phyloP scores from a whole-genome alignment of 2,113 vertebrate species.

The Chelonoidis abingdonii region DNA sequence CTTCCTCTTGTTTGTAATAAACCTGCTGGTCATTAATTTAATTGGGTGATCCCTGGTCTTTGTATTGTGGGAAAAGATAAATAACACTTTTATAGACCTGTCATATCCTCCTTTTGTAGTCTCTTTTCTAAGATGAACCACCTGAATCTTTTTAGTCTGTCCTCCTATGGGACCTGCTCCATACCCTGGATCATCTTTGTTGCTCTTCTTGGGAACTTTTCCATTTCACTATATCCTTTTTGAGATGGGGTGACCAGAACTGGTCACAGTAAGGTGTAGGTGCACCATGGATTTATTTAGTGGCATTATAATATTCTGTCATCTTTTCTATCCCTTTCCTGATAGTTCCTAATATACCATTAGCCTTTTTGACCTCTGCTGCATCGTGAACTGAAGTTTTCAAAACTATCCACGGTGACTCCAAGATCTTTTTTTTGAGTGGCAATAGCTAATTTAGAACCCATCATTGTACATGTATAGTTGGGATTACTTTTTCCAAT shows the following conservation, averaged over 20 bases:
- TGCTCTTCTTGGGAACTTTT: background rate
- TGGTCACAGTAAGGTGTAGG: background rate
- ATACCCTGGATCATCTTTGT: background rate
- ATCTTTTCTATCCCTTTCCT: background rate
- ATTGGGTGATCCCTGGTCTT: background rate
- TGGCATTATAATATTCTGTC: background rate
- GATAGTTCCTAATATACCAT: background rate
- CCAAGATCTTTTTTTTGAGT: too few relatives aligned
- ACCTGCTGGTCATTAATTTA: too few relatives aligned
- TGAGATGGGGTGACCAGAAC: background rate
- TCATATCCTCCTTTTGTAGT: background rate
- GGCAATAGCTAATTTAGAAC: background rate
- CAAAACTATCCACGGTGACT: background rate
- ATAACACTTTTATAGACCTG: background rate
- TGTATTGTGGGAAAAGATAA: too few relatives aligned
- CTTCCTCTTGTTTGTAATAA: background rate
- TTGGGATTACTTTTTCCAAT: background rate
- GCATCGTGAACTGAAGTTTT: background rate
- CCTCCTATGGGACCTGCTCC: background rate
- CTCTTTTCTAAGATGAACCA: background rate
- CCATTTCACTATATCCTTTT: background rate
- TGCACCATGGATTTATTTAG: background rate
- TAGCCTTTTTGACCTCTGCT: background rate
- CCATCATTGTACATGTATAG: background rate
- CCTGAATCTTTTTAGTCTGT: background rate